These are phyloP conservation scores for Dusona sp. DNA, from an alignment of 2,888 invertebrate genomes.

Conservation along the genomic window DNA sequence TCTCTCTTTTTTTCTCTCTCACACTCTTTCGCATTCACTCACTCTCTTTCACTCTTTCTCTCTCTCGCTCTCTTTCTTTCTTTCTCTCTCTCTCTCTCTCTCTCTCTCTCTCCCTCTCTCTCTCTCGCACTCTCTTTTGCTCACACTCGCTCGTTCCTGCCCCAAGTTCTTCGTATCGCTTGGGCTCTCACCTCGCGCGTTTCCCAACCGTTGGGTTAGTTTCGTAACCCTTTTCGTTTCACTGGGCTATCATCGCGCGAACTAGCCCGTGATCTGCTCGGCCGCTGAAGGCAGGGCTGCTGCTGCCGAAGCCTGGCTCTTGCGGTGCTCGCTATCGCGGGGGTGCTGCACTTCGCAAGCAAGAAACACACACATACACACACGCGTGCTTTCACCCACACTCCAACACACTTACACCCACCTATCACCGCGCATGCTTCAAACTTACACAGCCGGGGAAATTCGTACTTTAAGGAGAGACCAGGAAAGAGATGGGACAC, in stretches of 20 bases:
- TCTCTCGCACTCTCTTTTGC: conserved; percentile 16
- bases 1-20: conserved; percentile 12
- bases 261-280: conserved; percentile 79
- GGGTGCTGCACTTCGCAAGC: conserved; percentile 84
- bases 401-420: not conserved
- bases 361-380: conserved; percentile 24
- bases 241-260: conserved; percentile 80
- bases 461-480: not conserved
- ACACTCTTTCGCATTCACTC: conserved; percentile 22
- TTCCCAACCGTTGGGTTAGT: conserved; percentile 23
- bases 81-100: conserved; percentile 19
- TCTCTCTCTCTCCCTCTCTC: conserved; percentile 16
- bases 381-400: not conserved
- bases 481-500: not conserved
- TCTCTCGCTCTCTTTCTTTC: conserved; percentile 18
- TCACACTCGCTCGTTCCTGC: conserved; percentile 3
- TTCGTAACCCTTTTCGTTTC: conserved; percentile 74
- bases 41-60: conserved; percentile 16
- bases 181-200: conserved; percentile 38
- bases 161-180: not conserved
- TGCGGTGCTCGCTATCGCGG: conserved; percentile 86
- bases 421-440: conserved; percentile 12
- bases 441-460: not conserved
- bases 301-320: conserved; percentile 52
- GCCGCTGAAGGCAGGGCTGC: conserved; percentile 74